Conservation (phyloP, 2,797 vertebrate genomes). For the Sebastes kiyomatsui region DNA sequence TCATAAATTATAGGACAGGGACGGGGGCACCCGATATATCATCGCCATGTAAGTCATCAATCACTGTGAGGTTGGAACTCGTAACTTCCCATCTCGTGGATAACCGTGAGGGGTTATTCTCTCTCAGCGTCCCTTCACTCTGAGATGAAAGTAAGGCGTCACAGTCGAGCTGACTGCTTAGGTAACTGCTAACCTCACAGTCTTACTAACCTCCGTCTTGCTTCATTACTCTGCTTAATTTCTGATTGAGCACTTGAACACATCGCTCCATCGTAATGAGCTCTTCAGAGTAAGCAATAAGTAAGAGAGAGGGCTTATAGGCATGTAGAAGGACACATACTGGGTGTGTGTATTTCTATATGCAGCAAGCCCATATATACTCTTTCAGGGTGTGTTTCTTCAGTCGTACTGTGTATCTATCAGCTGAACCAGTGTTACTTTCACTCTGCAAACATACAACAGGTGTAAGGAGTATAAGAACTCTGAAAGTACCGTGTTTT, state of each 20-base stretch:
- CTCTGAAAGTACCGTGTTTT: background rate
- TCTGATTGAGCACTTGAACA: slow-evolving; percentile 38
- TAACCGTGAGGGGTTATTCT: slow-evolving; percentile 52
- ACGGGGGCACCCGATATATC: slow-evolving; percentile 68
- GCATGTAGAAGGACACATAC: background rate
- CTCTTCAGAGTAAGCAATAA: slow-evolving; percentile 6
- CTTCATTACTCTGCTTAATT: slow-evolving; percentile 46
- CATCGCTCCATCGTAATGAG: slow-evolving; percentile 13
- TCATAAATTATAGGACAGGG: slow-evolving; percentile 78
- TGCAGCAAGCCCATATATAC: background rate
- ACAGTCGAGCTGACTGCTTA: slow-evolving; percentile 33
- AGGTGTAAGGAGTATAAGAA: background rate
- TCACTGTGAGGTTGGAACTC: slow-evolving; percentile 61
- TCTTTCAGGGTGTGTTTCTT: slow-evolving; percentile 22
- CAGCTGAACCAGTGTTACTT: slow-evolving; percentile 41
- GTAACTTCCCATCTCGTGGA: slow-evolving; percentile 46
- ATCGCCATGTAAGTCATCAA: slow-evolving; percentile 74
- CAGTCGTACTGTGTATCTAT: slow-evolving; percentile 5
- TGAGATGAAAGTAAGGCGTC: slow-evolving; percentile 35
- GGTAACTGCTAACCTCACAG: slow-evolving; percentile 34
- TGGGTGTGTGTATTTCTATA: background rate
- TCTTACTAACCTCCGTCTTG: slow-evolving; percentile 22
- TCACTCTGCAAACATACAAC: background rate
- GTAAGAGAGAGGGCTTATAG: background rate
- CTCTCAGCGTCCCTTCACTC: slow-evolving; percentile 27